These are phyloP conservation scores for Adelphocoris suturalis DNA, from an alignment of 2,888 invertebrate genomes.

Conservation along the genomic window DNA sequence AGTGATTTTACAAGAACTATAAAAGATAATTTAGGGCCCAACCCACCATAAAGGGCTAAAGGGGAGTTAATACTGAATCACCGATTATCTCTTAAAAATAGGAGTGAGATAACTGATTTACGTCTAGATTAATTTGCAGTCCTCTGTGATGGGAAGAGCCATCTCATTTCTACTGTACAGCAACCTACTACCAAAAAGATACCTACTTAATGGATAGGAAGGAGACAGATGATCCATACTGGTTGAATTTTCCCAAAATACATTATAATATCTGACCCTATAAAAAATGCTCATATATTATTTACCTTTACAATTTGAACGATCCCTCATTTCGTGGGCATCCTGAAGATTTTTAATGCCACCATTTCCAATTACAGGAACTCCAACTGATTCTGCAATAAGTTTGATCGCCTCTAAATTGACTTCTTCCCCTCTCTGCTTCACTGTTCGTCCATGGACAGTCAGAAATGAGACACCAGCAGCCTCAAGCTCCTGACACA, in stretches of 20 bases:
- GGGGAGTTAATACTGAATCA: too few species aligned
- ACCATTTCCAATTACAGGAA: conserved; percentile 96
- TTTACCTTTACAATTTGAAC: conserved; percentile 83
- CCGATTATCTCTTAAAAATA: too few species aligned
- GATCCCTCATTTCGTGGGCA: conserved; percentile 83
- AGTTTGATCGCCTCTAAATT: conserved; percentile 86
- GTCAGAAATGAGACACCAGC: conserved; percentile 94
- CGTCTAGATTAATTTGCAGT: too few species aligned
- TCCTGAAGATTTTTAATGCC: conserved; percentile 88
- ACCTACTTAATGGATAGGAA: too few species aligned
- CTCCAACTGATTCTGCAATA: conserved; percentile 84
- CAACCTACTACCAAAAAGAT: too few species aligned
- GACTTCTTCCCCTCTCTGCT: conserved; percentile 87
- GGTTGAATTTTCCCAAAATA: background rate
- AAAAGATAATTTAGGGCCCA: too few species aligned
- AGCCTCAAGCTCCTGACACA: conserved; percentile 89
- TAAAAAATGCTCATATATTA: background rate
- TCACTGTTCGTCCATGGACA: conserved; percentile 94
- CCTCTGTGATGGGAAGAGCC: too few species aligned
- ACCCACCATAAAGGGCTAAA: too few species aligned
- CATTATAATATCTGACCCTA: background rate
- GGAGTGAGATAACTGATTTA: too few species aligned
- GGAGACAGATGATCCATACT: too few species aligned
- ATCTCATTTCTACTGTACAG: too few species aligned
- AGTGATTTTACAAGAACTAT: too few species aligned